Evolutionary conservation across 1,140 invertebrate genomes (phyloP), one percentile per base, ranked within the genome.

Genomic region (Anthonomus grandis): DNA sequence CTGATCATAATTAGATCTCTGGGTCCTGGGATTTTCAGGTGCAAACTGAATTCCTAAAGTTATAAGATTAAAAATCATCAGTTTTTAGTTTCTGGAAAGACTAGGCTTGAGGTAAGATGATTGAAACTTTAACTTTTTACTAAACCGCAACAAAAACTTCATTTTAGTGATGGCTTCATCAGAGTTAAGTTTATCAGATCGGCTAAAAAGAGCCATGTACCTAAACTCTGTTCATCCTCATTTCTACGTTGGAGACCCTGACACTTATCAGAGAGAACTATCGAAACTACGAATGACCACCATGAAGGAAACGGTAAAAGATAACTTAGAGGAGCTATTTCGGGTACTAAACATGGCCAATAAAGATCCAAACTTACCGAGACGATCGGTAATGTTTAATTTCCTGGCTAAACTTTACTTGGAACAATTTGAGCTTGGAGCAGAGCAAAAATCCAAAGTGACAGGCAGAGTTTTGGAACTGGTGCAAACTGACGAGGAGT

Each of bases 401-500:
- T 5, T 65, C 10, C 39, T 65, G 38, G 59, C 31, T n/a, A 19
- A 31, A 15, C 25, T 64, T 9, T 24, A 19, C 15, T 23, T 52
- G 5, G 21, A 19, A 13, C 44, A 25, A 19, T 12, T 25, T 6
- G 53, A 57, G 24, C 5, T 46, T n/a, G 41, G 23, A 10, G 8
- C 24, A 10, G 51, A 56, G 23, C 25, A 46, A 13, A 63, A 59
- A 48, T 15, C 62, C 15, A 70, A 69, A 44, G 78, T 81, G 6
- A 79, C 80, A 39, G 66, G 72, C 55, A 68, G 67, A 25, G 65
- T 80, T 12, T 57, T 70, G 37, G 65, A 73, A 53, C 65, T 81
- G 12, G 81, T 78, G 56, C 69, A 69, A 25, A 63, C 68, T 2
- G 72, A 80, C n/a, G 61, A 78, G 44, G 72, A 82, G 41, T 77